A percentile compares a stretch with the other conserved stretches of the same genome.
Evolutionary conservation across 2,113 vertebrate species (phyloP).

Genomic region (Zingel zingel): DNA sequence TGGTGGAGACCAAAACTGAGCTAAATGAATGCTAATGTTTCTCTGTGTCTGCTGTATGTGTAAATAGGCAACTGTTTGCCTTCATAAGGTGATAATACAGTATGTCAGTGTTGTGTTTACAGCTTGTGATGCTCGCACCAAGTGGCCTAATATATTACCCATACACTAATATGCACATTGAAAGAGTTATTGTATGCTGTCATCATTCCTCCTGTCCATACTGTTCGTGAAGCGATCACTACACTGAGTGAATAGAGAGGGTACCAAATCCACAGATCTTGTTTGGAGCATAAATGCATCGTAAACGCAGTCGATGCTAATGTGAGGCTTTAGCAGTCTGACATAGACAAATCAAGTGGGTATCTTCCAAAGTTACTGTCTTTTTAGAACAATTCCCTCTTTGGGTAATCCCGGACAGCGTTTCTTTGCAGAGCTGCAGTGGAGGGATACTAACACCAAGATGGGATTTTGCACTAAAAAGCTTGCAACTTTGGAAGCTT

Average conservation of each 20-base stretch:
- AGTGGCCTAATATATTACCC: not conserved
- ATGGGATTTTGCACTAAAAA: not conserved
- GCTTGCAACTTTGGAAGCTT: not conserved
- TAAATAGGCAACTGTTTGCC: too few relatives aligned
- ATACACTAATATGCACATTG: not conserved
- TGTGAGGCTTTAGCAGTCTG: not conserved
- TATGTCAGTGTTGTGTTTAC: too few relatives aligned
- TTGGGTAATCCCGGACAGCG: not conserved
- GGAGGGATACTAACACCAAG: not conserved
- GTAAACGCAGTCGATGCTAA: not conserved
- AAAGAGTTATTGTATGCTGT: not conserved
- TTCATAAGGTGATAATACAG: too few relatives aligned
- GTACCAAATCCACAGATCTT: not conserved
- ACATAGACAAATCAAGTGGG: not conserved
- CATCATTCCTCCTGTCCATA: not conserved
- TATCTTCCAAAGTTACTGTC: not conserved
- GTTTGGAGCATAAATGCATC: not conserved
- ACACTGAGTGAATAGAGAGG: not conserved
- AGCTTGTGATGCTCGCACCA: too few relatives aligned
- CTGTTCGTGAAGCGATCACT: not conserved
- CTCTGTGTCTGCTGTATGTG: too few relatives aligned
- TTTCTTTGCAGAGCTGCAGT: slow-evolving; percentile 4
- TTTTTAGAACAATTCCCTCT: not conserved
- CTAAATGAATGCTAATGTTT: too few relatives aligned
- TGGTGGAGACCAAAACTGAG: too few relatives aligned